A percentile compares a stretch with the other conserved stretches of the same genome.
These are phyloP conservation scores for Ursus arctos DNA, from an alignment of 2,113 vertebrate species.

Conservation along the genomic window DNA sequence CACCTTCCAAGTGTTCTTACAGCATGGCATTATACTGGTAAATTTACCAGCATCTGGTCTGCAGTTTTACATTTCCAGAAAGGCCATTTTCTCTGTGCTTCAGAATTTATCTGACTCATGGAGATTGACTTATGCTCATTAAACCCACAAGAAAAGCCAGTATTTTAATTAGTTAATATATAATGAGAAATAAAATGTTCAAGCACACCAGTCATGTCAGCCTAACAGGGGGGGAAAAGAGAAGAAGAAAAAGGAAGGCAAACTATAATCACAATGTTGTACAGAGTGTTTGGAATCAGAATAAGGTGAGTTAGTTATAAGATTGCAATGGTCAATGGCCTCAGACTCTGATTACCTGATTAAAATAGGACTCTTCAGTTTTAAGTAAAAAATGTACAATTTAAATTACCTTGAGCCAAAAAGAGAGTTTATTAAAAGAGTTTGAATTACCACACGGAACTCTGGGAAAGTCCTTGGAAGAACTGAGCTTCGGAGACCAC, in stretches of 20 bases:
- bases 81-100: conserved; percentile 52
- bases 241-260: not conserved
- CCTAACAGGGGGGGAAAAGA: not conserved
- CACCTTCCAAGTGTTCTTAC: not conserved
- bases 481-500: not conserved
- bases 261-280: conserved; percentile 14
- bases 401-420: conserved; percentile 45
- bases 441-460: not conserved
- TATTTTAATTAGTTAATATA: conserved; percentile 73
- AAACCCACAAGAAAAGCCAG: conserved; percentile 51
- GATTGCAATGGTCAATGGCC: conserved; percentile 42
- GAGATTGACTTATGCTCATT: conserved; percentile 45
- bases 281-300: conserved; percentile 12
- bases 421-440: conserved; percentile 10
- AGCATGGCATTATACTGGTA: not conserved
- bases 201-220: conserved; percentile 10
- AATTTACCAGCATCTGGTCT: conserved; percentile 35
- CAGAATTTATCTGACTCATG: conserved; percentile 59
- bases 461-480: not conserved
- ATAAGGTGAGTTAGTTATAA: not conserved
- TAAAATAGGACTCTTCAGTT: not conserved
- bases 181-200: conserved; percentile 63
- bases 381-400: conserved; percentile 30
- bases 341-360: conserved; percentile 7
- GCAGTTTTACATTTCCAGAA: conserved; percentile 52